These are phyloP conservation scores for Parapristionchus giblindavisi DNA, from an alignment of 2,888 invertebrate genomes.

Conservation along the genomic window DNA sequence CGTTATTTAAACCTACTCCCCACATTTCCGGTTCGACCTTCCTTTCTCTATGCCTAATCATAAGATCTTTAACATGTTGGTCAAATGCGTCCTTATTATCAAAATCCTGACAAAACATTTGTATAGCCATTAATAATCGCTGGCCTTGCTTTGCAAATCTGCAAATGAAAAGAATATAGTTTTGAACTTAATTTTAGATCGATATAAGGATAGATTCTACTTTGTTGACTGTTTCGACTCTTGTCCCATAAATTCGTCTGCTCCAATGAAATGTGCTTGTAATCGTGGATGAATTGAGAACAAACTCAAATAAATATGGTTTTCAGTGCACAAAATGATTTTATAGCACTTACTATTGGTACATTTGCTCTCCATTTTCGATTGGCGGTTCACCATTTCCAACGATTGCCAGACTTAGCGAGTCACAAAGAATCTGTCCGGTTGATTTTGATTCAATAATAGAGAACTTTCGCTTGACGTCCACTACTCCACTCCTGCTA, in stretches of 20 bases:
- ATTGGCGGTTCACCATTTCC: background rate
- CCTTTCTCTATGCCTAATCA: conserved; percentile 12
- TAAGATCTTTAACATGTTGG: conserved; percentile 8
- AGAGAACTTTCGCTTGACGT: background rate
- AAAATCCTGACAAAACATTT: background rate
- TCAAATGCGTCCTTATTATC: conserved; percentile 12
- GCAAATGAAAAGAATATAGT: background rate
- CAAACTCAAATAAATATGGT: background rate
- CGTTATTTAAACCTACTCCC: background rate
- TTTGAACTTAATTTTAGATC: background rate
- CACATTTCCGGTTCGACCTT: conserved; percentile 21
- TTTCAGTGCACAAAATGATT: background rate
- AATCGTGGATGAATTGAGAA: conserved; percentile 19
- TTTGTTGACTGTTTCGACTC: conserved; percentile 5
- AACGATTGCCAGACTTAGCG: conserved; percentile 9
- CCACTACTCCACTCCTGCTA: too few species aligned
- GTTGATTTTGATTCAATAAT: background rate
- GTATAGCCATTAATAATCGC: conserved; percentile 29
- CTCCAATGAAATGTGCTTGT: conserved; percentile 28
- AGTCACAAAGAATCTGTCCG: conserved; percentile 12
- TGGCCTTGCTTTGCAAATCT: conserved; percentile 35
- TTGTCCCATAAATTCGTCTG: conserved; percentile 30
- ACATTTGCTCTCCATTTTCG: conserved; percentile 20
- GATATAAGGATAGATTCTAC: background rate
- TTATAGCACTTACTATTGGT: conserved; percentile 14